Evolutionary conservation across 2,797 vertebrate genomes (phyloP), one percentile per base, ranked within the genome.

Genomic region (Enteromius thamalakanensis): DNA sequence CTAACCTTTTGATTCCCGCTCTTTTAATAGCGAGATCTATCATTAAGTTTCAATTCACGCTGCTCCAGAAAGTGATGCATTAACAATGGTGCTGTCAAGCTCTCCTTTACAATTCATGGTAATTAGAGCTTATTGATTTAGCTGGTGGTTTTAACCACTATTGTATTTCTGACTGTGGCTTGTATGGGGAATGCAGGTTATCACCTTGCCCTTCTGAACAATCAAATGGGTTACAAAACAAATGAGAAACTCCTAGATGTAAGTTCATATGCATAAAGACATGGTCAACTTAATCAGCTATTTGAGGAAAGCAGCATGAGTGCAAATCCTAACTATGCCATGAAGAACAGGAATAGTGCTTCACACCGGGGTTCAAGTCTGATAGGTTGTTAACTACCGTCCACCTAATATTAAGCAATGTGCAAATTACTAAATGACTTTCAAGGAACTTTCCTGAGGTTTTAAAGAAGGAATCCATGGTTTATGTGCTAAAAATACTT

Each of bases 101-200:
- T 69, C 49, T 68, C 62, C 64, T 82, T 82, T 82, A 82, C 81
- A 82, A 76, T 69, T 82, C 81, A 82, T 69, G 64, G 72, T 82
- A 82, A 82, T 82, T 82, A 82, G 37, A 82, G 81, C 37, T 68
- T 82, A 82, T 69, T 82, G 72, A 82, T 82, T 82, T 71, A 80
- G 68, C 79, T 71, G 53, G 23, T n/a, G 79, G 53, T 58, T 80
- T 71, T 69, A 82, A 69, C 64, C 32, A 76, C 81, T 76, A 69
- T 82, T 82, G 72, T 82, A 76, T 76, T 45, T 76, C 72, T 8
- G 17, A 67, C 47, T 45, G n/a, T 14, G 62, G 11, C 62, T 68
- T 5, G 1, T 67, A 42, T 82, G 65, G 34, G 49, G 47, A 68
- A 45, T 34, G 80, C 12, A 12, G 0, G 47, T 75, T 37, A 67